Percentiles rank a stretch among this genome's conserved stretches.
phyloP scores from a whole-genome alignment of 2,797 vertebrate species.

The Chrosomus eos region DNA sequence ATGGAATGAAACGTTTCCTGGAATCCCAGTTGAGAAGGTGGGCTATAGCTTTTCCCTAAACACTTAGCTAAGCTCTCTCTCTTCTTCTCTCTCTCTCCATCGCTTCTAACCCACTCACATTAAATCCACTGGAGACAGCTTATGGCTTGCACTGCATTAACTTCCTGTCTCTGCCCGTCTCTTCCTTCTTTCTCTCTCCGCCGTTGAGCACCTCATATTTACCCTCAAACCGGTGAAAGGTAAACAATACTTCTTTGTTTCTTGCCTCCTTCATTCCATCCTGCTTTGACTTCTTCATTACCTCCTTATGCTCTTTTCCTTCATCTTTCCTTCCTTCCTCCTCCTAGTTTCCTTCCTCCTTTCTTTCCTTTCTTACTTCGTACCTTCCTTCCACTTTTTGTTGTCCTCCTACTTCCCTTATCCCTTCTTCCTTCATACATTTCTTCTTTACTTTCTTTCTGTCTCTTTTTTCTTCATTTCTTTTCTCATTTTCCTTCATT shows the following conservation, averaged over 20 bases:
- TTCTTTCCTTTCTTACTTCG: neutral
- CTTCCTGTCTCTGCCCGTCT: slow-evolving; percentile 34
- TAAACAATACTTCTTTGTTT: slow-evolving; percentile 12
- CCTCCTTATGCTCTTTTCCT: neutral
- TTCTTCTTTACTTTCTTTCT: neutral
- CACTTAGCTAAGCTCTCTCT: slow-evolving; percentile 39
- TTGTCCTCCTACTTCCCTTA: neutral
- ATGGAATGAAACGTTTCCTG: slow-evolving; percentile 43
- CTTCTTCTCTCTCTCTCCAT: neutral
- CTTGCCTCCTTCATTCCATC: neutral
- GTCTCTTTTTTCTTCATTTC: neutral
- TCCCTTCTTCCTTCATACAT: neutral
- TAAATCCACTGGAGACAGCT: slow-evolving; percentile 45
- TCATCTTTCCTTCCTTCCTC: neutral
- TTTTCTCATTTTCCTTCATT: neutral
- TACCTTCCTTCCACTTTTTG: neutral
- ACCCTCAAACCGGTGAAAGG: slow-evolving; percentile 22
- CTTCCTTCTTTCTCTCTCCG: slow-evolving; percentile 12
- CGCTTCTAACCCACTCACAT: slow-evolving; percentile 32
- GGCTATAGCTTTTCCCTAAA: slow-evolving; percentile 42
- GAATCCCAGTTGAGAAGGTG: slow-evolving; percentile 44
- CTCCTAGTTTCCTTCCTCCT: neutral
- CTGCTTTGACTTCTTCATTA: neutral
- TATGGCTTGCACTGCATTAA: slow-evolving; percentile 46
- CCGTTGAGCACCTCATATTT: slow-evolving; percentile 26